phyloP scores from a whole-genome alignment of 2,113 vertebrate species.

The Maccullochella peelii region DNA sequence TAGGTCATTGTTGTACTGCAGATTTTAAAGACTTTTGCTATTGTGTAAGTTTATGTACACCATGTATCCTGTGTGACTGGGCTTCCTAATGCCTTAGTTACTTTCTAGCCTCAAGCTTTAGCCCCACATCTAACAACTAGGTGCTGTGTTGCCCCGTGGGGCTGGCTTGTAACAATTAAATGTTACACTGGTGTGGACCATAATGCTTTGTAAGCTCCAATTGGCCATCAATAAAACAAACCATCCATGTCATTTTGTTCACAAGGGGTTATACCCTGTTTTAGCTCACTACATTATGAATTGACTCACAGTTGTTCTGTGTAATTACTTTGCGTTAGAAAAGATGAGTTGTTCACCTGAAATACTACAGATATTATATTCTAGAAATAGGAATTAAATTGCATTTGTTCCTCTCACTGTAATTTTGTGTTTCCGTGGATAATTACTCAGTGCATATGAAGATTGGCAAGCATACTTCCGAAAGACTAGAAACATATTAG shows the following conservation, averaged over 20 bases:
- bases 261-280: slow-evolving; percentile 30
- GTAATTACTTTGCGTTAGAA: slow-evolving; percentile 26
- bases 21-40: not conserved
- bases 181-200: slow-evolving; percentile 42
- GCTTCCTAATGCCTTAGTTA: not conserved
- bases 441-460: slow-evolving; percentile 14
- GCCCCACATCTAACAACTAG: slow-evolving; percentile 1
- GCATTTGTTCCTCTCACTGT: slow-evolving; percentile 16
- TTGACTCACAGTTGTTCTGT: not conserved
- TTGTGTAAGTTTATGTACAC: no score
- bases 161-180: slow-evolving; percentile 55
- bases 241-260: slow-evolving; percentile 55
- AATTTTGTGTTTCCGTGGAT: not conserved
- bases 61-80: not conserved
- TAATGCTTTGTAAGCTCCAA: slow-evolving; percentile 42
- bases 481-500: not conserved
- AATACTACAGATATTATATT: slow-evolving; percentile 13
- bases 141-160: slow-evolving; percentile 5
- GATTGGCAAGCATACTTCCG: not conserved
- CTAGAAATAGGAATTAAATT: not conserved
- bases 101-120: slow-evolving; percentile 7
- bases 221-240: slow-evolving; percentile 63
- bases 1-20: not conserved
- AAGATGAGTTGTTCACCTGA: slow-evolving; percentile 5
- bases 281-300: slow-evolving; percentile 21